These are phyloP conservation scores for Psittacula echo DNA, from an alignment of 2,797 vertebrate genomes.

Conservation along the genomic window DNA sequence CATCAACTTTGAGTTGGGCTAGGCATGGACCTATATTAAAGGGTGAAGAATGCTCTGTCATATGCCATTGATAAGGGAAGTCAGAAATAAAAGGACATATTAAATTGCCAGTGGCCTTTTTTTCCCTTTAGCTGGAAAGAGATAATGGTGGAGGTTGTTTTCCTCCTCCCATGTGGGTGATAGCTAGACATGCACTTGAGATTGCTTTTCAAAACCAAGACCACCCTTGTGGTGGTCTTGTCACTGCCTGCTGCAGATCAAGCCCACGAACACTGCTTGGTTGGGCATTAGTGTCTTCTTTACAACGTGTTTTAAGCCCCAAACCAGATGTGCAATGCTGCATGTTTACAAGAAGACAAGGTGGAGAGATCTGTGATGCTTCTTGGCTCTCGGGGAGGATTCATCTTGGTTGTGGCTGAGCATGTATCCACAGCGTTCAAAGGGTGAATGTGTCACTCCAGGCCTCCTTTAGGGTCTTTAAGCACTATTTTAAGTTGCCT, in stretches of 20 bases:
- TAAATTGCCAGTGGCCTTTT: neutral
- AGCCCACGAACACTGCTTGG: neutral
- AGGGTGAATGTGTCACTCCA: neutral
- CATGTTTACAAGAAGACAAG: neutral
- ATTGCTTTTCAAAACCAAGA: neutral
- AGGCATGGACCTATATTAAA: neutral
- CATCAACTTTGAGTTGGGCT: neutral
- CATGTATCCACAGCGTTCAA: neutral
- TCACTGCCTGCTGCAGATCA: neutral
- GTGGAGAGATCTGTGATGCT: fast-evolving
- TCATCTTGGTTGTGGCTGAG: neutral
- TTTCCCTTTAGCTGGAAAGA: neutral
- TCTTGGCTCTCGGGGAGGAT: neutral
- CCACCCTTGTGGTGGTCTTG: neutral
- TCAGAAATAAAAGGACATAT: neutral
- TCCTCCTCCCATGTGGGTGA: fast-evolving
- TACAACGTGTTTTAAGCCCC: neutral
- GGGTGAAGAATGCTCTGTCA: conserved; percentile 12
- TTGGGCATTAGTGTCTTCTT: neutral
- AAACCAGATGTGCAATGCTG: fast-evolving
- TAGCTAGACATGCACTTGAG: neutral
- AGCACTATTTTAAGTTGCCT: neutral
- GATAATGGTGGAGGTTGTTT: neutral
- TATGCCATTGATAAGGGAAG: neutral
- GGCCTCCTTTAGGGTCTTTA: neutral